Percentiles rank a stretch among this genome's conserved stretches.
Evolutionary conservation across 2,888 invertebrate genomes (phyloP).

Genomic region (Prenolepis imparis): DNA sequence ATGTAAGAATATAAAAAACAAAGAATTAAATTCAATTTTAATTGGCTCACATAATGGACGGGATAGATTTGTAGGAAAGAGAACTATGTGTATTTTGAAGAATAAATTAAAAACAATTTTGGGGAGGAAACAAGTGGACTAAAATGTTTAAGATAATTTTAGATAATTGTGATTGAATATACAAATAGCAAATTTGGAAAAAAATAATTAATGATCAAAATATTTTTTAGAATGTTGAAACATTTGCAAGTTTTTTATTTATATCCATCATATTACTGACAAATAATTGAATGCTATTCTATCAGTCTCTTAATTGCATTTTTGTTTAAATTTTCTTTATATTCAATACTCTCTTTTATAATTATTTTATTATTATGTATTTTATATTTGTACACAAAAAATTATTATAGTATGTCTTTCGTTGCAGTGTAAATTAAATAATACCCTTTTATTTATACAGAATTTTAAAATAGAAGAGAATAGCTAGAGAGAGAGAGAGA

Average conservation of each 20-base stretch:
- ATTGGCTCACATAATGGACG: background rate
- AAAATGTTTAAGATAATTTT: background rate
- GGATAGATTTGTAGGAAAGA: background rate
- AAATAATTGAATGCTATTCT: too few species aligned
- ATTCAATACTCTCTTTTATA: background rate
- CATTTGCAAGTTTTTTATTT: too few species aligned
- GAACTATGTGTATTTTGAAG: background rate
- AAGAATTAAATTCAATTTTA: background rate
- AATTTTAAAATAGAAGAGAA: too few species aligned
- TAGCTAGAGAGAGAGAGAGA: too few species aligned
- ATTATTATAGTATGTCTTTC: too few species aligned
- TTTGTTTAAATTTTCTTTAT: background rate
- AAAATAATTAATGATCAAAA: background rate
- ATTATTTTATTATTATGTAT: background rate
- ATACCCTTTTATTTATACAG: too few species aligned
- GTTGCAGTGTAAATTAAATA: too few species aligned
- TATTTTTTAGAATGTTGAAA: background rate
- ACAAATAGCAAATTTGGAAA: background rate
- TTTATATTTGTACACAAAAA: background rate
- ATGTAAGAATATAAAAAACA: background rate
- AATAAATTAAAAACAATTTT: background rate
- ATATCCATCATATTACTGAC: too few species aligned
- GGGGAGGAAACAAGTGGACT: background rate
- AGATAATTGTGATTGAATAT: background rate
- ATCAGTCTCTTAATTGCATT: too few species aligned